phyloP scores from a whole-genome alignment of 2,113 vertebrate species.

The Malaclemys terrapin region DNA sequence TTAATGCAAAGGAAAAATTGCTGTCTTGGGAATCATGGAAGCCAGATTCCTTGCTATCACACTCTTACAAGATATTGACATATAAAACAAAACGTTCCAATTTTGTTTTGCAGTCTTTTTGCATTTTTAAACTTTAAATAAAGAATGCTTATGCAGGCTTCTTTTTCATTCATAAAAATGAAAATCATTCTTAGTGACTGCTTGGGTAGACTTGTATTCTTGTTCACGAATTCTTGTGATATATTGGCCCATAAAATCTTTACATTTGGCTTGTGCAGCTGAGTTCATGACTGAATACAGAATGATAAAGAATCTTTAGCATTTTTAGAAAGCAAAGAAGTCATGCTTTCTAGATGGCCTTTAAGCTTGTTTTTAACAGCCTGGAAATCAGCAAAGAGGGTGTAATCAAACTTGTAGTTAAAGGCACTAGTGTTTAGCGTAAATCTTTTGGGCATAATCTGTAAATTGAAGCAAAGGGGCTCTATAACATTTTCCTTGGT shows the following conservation, averaged over 20 bases:
- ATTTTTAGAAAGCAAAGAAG: slow-evolving; percentile 65
- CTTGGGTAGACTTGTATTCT: slow-evolving; percentile 62
- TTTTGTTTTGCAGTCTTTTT: slow-evolving; percentile 65
- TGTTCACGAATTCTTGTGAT: slow-evolving; percentile 68
- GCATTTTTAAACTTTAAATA: slow-evolving; percentile 71
- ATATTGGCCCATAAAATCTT: slow-evolving; percentile 67
- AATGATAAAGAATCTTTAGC: slow-evolving; percentile 65
- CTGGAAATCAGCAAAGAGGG: slow-evolving; percentile 63
- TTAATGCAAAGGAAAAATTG: slow-evolving; percentile 74
- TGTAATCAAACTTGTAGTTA: slow-evolving; percentile 65
- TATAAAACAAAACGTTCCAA: slow-evolving; percentile 66
- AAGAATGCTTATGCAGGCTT: slow-evolving; percentile 65
- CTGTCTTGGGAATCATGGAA: slow-evolving; percentile 67
- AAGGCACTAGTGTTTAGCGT: slow-evolving; percentile 40
- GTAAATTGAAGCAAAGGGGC: slow-evolving; percentile 61
- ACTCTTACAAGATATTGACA: slow-evolving; percentile 64
- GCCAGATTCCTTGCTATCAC: slow-evolving; percentile 56
- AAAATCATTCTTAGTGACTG: slow-evolving; percentile 66
- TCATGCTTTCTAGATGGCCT: slow-evolving; percentile 60
- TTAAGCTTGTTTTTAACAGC: slow-evolving; percentile 68
- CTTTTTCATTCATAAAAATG: slow-evolving; percentile 78
- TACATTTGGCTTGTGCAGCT: slow-evolving; percentile 64
- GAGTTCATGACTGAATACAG: slow-evolving; percentile 66
- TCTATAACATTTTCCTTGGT: slow-evolving; percentile 59
- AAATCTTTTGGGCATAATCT: slow-evolving; percentile 67